These are phyloP conservation scores for Protomyctophum bolini DNA, from an alignment of 2,113 vertebrate species.

Conservation along the genomic window DNA sequence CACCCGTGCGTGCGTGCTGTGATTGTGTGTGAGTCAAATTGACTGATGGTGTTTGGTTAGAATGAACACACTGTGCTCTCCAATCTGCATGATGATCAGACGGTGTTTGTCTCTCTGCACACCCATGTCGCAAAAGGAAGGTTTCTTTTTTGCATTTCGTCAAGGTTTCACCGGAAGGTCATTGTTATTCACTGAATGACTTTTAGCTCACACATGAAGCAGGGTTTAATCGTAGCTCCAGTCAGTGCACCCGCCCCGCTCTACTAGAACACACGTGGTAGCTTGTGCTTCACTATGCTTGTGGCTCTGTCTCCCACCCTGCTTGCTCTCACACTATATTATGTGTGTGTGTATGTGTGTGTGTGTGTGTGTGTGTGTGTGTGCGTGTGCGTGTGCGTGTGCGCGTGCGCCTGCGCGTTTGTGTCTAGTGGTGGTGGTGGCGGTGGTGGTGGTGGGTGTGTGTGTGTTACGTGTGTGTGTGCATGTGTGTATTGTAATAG, in stretches of 20 bases:
- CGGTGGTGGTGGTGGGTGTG: too few species aligned
- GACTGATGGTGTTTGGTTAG: slow-evolving; percentile 25
- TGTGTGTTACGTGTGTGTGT: neutral
- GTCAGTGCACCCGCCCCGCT: slow-evolving; percentile 9
- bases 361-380: slow-evolving; percentile 25
- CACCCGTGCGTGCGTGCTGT: too few species aligned
- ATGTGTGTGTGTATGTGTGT: slow-evolving; percentile 58
- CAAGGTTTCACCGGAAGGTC: slow-evolving; percentile 1
- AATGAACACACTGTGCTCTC: neutral
- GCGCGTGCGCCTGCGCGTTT: neutral
- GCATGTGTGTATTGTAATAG: neutral
- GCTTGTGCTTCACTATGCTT: slow-evolving; percentile 55
- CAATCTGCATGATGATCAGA: slow-evolving; percentile 26
- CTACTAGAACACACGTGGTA: slow-evolving; percentile 31
- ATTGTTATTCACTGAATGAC: slow-evolving; percentile 4
- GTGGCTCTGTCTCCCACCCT: slow-evolving; percentile 32
- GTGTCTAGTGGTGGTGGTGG: too few species aligned
- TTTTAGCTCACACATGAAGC: slow-evolving; percentile 26
- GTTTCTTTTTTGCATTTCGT: too few species aligned
- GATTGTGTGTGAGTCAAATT: neutral
- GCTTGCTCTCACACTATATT: slow-evolving; percentile 62
- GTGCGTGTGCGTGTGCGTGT: slow-evolving; percentile 4
- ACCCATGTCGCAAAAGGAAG: too few species aligned
- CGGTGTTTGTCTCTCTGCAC: slow-evolving; percentile 3
- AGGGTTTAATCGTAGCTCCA: slow-evolving; percentile 30